Conservation (phyloP, 1,140 invertebrate genomes). For the Schmidtea mediterranea region DNA sequence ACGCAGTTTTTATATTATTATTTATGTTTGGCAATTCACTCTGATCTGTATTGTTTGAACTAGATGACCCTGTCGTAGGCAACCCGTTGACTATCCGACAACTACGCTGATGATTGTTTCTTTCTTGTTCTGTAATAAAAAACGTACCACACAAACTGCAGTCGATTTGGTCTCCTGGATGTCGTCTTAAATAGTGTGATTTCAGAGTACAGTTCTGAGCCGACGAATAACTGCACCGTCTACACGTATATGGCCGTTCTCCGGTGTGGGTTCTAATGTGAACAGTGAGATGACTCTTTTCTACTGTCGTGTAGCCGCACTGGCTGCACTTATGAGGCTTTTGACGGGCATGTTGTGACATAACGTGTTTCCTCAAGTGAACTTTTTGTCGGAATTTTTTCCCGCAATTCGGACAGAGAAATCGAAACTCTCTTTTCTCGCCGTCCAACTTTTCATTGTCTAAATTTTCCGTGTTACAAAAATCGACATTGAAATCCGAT, state of each 20-base stretch:
- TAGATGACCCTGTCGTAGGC: no score
- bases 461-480: no score
- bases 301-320: neutral
- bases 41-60: no score
- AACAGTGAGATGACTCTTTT: slow-evolving; percentile 13
- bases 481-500: no score
- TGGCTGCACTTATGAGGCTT: neutral
- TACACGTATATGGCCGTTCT: slow-evolving; percentile 61
- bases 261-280: slow-evolving; percentile 45
- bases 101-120: neutral
- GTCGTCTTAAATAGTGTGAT: neutral
- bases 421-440: no score
- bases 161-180: neutral
- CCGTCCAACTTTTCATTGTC: no score
- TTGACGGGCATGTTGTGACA: neutral
- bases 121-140: slow-evolving; percentile 1
- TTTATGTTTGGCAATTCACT: no score
- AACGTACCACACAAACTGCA: neutral
- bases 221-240: slow-evolving; percentile 38
- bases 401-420: neutral
- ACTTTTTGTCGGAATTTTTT: neutral
- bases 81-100: neutral
- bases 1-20: no score
- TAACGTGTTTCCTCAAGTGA: slow-evolving; percentile 1
- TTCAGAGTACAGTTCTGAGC: slow-evolving; percentile 1